Percentiles rank a stretch among this genome's conserved stretches.
Conservation (phyloP, 2,888 invertebrate species). For the Aphodius sticticus region DNA sequence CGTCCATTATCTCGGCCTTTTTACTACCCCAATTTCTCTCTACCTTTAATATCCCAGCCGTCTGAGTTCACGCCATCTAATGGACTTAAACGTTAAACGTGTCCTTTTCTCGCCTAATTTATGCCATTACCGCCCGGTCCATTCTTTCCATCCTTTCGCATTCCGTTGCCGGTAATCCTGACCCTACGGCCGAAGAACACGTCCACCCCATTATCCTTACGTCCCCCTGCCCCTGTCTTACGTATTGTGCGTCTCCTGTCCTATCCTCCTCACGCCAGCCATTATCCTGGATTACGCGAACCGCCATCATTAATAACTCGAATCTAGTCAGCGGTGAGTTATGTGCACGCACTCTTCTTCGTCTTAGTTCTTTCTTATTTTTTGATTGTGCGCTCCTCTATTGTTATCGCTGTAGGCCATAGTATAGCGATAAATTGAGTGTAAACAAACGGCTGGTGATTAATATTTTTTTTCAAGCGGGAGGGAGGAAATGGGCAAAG, state of each 20-base stretch:
- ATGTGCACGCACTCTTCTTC: neutral
- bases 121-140: constrained; percentile 15
- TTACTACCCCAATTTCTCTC: neutral
- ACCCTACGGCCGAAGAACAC: constrained; percentile 18
- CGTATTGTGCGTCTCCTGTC: neutral
- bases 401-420: neutral
- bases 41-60: neutral
- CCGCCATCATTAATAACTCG: constrained; percentile 4
- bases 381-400: neutral
- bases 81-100: constrained; percentile 4
- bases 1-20: neutral
- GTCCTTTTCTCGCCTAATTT: constrained; percentile 4
- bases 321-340: constrained; percentile 4
- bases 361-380: neutral
- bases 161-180: constrained; percentile 21
- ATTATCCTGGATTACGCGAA: neutral
- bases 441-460: constrained; percentile 16
- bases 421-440: constrained; percentile 14
- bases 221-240: neutral
- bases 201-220: constrained; percentile 19
- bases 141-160: constrained; percentile 24
- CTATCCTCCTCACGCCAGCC: neutral
- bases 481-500: neutral
- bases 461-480: neutral
- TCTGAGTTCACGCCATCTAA: neutral